Base-by-base conservation (phyloP, 53 echinoderm and acorn worm species). In the Patiria pectinifera region DNA sequence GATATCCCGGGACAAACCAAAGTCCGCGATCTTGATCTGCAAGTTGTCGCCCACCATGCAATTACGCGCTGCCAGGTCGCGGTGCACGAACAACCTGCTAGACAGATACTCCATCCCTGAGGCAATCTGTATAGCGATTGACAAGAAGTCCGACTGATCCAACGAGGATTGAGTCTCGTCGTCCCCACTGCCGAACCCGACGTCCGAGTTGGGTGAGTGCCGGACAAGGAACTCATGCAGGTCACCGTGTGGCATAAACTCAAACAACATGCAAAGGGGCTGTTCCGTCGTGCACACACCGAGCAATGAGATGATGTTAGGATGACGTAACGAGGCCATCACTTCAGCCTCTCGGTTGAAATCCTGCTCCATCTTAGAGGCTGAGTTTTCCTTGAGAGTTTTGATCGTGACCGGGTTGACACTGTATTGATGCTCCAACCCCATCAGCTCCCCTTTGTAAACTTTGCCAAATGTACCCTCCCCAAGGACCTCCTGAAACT, bases 21-120 rank as follows among this genome's bases (percentile, higher is more conserved):
- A 99, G 83, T 99, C 99, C 2, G 99, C 95, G 86, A 99, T 99
- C 90, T 99, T 99, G 26, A 99, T 96, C 92, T 95, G 96, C 25
- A 97, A 91, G 81, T 96, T 91, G 61, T 99, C 99, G 3, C 99
- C 99, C 9, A 99, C 99, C 97, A 99, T 96, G 88, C 99, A 99
- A 84, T 99, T 99, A 44, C 99, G 93, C 18, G 99, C 97, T 2
- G 99, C 99, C 13, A 99, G 94, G 63, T 99, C 99, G 35, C 99
- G 87, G 53, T 99, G 99, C 11, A 99, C 99, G 91, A 99, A 99
- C 71, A 96, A 94, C 66, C 97, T 91, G 76, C 95, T 95, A 18
- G 99, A 97, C 45, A 99, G 86, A 80, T 99, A 99, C 69, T 99
- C 99, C 99, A 99, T 99, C 10, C 99, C 99, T n/a, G 96, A 94